A percentile compares a stretch with the other conserved stretches of the same genome.
Evolutionary conservation across 53 echinoderm and acorn worm genomes (phyloP).

Genomic region (Mesocentrotus franciscanus): DNA sequence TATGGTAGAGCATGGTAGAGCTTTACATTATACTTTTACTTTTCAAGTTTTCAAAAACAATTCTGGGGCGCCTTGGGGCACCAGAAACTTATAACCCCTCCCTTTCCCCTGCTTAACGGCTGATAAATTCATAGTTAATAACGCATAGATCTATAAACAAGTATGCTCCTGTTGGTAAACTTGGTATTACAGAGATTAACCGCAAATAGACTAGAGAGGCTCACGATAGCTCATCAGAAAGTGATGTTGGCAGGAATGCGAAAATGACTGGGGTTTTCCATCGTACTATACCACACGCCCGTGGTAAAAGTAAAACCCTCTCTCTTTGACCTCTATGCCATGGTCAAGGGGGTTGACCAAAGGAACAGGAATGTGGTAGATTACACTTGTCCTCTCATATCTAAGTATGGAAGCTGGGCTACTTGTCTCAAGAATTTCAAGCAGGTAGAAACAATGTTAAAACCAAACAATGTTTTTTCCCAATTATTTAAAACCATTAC

Average conservation of each 20-base stretch:
- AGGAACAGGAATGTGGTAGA: neutral
- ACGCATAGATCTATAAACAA: neutral
- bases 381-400: neutral
- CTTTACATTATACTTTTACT: no score
- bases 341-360: slow-evolving; percentile 1
- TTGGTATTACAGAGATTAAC: neutral
- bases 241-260: neutral
- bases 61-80: no score
- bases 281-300: neutral
- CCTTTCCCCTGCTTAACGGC: neutral
- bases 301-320: neutral
- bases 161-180: neutral
- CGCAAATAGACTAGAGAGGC: neutral
- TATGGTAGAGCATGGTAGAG: no score
- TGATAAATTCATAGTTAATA: neutral
- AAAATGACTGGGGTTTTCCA: slow-evolving; percentile 4
- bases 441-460: neutral
- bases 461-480: no score
- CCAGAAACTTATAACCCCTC: no score
- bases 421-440: neutral
- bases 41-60: no score
- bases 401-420: neutral
- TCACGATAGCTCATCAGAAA: neutral
- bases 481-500: no score
- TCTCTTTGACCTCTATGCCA: neutral